These are phyloP conservation scores for Microplitis manilae DNA, from an alignment of 2,888 invertebrate species.

Conservation along the genomic window DNA sequence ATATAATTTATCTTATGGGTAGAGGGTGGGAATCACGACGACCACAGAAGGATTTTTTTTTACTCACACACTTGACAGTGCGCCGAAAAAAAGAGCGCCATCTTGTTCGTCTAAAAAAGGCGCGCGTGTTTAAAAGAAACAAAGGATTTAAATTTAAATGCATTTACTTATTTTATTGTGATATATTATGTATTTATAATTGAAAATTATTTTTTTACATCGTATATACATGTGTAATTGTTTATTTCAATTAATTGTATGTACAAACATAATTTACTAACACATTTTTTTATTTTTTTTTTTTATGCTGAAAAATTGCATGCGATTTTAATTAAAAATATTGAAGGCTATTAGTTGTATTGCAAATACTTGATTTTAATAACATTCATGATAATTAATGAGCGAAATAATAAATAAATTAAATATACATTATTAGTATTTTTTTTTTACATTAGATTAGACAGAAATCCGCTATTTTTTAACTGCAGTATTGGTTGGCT, in stretches of 20 bases:
- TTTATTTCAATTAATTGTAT: conserved; percentile 2
- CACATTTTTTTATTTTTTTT: background rate
- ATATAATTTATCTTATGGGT: background rate
- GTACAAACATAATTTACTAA: conserved; percentile 3
- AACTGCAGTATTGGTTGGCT: background rate
- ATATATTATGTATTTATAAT: background rate
- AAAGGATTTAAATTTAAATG: background rate
- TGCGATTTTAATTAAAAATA: background rate
- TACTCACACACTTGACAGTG: background rate
- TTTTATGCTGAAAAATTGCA: background rate
- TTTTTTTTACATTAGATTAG: background rate
- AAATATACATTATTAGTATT: background rate
- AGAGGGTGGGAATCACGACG: background rate
- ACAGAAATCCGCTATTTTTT: background rate
- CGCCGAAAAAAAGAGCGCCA: background rate
- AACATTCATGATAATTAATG: background rate
- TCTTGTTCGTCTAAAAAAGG: background rate
- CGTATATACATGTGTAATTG: background rate
- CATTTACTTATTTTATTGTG: conserved; percentile 11
- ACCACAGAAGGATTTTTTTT: background rate
- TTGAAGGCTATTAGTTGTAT: background rate
- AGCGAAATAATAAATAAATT: background rate
- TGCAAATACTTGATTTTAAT: background rate
- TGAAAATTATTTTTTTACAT: conserved; percentile 7
- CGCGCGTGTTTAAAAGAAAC: background rate